These are phyloP conservation scores for Sylvietta virens DNA, from an alignment of 2,113 vertebrate genomes.

Conservation along the genomic window DNA sequence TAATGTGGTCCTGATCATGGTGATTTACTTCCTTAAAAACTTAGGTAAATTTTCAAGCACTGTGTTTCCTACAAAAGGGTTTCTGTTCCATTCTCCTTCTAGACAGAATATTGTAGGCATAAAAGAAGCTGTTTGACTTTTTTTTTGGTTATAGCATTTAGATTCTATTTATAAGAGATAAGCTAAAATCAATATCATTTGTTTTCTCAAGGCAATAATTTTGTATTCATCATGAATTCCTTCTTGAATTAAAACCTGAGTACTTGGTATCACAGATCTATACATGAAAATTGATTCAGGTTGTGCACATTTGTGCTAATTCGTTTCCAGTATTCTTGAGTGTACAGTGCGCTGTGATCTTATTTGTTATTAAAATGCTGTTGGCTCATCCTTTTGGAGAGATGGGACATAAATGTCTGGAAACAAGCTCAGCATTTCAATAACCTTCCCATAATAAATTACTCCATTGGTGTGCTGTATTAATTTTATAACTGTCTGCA, in stretches of 20 bases:
- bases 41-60: not conserved
- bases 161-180: not conserved
- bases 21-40: not conserved
- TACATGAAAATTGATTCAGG: not conserved
- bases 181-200: not conserved
- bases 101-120: not conserved
- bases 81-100: not conserved
- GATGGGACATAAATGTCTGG: not conserved
- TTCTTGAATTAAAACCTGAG: not conserved
- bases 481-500: not conserved
- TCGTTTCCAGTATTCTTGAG: not conserved
- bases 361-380: constrained; percentile 12
- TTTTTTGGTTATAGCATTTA: not conserved
- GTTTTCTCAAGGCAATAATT: not conserved
- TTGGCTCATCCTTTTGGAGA: not conserved
- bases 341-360: not conserved
- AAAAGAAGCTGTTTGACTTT: not conserved
- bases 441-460: not conserved
- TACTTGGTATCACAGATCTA: not conserved
- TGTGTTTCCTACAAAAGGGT: not conserved
- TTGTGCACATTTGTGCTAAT: not conserved
- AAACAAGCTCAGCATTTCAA: not conserved
- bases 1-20: not conserved
- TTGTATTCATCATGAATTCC: not conserved
- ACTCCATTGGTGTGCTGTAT: not conserved